phyloP scores from a whole-genome alignment of 1,140 invertebrate genomes.

The Aphelenchoides besseyi region DNA sequence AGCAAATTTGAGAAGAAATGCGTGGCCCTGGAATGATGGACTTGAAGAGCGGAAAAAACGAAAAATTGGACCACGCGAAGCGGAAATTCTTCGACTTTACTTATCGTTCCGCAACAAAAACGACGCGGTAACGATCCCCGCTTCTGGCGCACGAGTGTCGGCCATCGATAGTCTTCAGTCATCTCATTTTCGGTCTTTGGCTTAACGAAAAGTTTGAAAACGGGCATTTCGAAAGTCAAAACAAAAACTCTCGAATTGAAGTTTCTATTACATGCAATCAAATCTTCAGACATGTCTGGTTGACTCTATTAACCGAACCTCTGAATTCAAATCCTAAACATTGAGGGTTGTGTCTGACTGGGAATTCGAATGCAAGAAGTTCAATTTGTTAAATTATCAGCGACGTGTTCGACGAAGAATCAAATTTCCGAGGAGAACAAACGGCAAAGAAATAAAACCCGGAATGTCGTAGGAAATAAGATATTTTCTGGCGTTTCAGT shows the following conservation, averaged over 20 bases:
- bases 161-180: no score
- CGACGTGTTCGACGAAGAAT: not conserved
- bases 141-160: no score
- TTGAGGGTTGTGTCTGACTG: no score
- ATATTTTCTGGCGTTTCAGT: not conserved
- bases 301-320: no score
- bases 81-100: conserved; percentile 1
- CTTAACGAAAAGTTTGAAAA: not conserved
- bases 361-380: no score
- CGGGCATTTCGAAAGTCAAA: not conserved
- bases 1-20: not conserved
- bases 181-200: not conserved
- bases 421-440: not conserved
- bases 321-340: no score
- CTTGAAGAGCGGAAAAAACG: not conserved
- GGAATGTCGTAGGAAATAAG: not conserved
- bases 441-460: not conserved
- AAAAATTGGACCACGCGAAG: not conserved
- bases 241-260: not conserved
- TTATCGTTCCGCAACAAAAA: conserved; percentile 6
- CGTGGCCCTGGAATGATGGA: not conserved
- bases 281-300: no score
- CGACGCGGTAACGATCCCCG: no score
- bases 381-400: not conserved
- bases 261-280: no score